Percentiles rank a stretch among this genome's conserved stretches.
Evolutionary conservation across 2,797 vertebrate genomes (phyloP).

Genomic region (Steatocranus sp.): DNA sequence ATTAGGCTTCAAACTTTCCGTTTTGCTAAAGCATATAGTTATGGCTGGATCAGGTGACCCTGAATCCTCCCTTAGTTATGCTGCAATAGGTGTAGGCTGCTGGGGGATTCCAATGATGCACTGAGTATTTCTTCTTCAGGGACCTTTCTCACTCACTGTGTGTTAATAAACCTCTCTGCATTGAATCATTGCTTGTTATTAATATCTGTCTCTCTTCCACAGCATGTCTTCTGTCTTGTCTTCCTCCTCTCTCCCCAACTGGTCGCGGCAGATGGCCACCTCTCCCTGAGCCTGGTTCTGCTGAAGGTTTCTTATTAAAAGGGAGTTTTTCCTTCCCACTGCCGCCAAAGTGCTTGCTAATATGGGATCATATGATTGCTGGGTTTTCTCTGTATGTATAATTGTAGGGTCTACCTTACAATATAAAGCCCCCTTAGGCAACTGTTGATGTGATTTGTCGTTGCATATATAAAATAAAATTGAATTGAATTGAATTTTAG

Average conservation of each 20-base stretch:
- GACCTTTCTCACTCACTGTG: background rate
- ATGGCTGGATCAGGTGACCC: background rate
- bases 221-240: background rate
- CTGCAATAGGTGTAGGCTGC: background rate
- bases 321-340: background rate
- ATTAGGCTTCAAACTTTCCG: background rate
- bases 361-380: background rate
- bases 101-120: background rate
- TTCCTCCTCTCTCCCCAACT: background rate
- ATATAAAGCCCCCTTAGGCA: background rate
- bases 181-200: background rate
- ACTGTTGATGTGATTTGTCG: background rate
- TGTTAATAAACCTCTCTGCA: background rate
- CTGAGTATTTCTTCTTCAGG: background rate
- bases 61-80: background rate
- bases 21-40: background rate
- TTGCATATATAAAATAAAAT: background rate
- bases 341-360: background rate
- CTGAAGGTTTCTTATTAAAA: background rate
- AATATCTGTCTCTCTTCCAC: background rate
- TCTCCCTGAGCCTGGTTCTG: background rate
- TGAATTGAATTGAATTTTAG: background rate
- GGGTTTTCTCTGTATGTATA: background rate
- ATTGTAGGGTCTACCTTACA: background rate
- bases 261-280: fast-evolving